phyloP scores from a whole-genome alignment of 2,113 vertebrate genomes.

The Protobothrops flavoviridis region DNA sequence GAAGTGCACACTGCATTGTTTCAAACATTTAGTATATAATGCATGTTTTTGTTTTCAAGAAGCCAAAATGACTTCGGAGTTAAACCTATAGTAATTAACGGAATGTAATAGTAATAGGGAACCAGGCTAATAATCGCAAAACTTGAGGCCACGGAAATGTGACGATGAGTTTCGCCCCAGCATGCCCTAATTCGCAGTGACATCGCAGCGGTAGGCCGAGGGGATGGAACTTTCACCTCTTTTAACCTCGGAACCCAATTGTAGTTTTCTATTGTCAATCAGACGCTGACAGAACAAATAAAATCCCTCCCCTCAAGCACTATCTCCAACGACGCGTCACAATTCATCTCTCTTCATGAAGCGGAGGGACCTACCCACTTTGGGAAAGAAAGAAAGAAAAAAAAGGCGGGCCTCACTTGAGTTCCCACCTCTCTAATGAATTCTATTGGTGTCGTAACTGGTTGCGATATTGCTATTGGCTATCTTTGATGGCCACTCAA shows the following conservation, averaged over 20 bases:
- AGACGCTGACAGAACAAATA: not conserved
- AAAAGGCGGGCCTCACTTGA: conserved; percentile 14
- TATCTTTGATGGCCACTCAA: conserved; percentile 25
- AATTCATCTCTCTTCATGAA: not conserved
- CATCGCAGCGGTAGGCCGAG: not conserved
- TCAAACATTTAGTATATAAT: not conserved
- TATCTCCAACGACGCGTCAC: conserved; percentile 20
- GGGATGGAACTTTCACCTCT: not conserved
- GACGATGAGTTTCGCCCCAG: not conserved
- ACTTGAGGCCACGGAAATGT: not conserved
- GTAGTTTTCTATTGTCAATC: not conserved
- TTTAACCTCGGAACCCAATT: not conserved
- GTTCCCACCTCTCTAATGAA: not conserved
- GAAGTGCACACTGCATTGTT: not conserved
- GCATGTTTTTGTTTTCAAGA: not conserved
- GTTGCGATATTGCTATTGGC: not conserved
- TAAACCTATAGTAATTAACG: not conserved
- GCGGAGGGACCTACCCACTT: conserved; percentile 29
- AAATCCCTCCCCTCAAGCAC: not conserved
- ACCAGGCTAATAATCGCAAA: not conserved
- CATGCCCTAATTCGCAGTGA: not conserved
- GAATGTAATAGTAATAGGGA: not conserved
- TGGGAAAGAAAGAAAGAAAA: not conserved
- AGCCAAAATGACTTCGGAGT: not conserved
- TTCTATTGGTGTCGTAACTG: conserved; percentile 31